Evolutionary conservation across 1,140 invertebrate genomes (phyloP), one percentile per base, ranked within the genome.

Genomic region (Drosophila ananassae): DNA sequence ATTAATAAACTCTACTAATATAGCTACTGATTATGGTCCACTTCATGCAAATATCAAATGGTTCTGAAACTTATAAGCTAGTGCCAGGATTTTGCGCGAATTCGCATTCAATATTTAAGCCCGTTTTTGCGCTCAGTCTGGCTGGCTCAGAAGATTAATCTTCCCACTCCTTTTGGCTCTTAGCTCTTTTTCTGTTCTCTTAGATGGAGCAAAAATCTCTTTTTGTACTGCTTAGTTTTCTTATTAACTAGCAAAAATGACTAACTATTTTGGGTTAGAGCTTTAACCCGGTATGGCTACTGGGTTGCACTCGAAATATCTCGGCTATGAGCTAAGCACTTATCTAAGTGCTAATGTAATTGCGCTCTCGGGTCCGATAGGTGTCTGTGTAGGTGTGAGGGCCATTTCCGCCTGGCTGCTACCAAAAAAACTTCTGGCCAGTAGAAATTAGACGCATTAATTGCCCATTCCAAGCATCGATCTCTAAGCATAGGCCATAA

Each of bases 321-420:
- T 50, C 69, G 51, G 63, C 56, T 37, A 44, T 60, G 39, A 69
- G 50, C 2, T 28, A 28, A 28, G 25, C 25, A 28, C 25, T 0
- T 6, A 28, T 28, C 25, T 28, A 28, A 28, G 25, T 28, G 25
- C 25, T 28, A 28, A 28, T 28, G 25, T 28, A 6, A 28, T 28
- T 47, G 24, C 37, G 12, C 22, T 57, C 2, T 30, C 34, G 3
- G 10, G 28, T 8, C 32, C 24, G 47, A 25, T 28, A 28, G 25
- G 25, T 28, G 25, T 28, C 25, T 28, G 25, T 48, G 57, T 81
- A 61, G 71, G 52, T 67, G 79, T 62, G 55, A 12, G 34, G 10
- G 50, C 56, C 37, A 66, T 85, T 85, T 80, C 81, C 77, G 77
- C 17, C 46, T 58, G 30, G 24, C 4, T 58, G 30, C 56, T 75